Base-by-base conservation (phyloP, 2,888 invertebrate genomes). In the Nymphalis urticae region DNA sequence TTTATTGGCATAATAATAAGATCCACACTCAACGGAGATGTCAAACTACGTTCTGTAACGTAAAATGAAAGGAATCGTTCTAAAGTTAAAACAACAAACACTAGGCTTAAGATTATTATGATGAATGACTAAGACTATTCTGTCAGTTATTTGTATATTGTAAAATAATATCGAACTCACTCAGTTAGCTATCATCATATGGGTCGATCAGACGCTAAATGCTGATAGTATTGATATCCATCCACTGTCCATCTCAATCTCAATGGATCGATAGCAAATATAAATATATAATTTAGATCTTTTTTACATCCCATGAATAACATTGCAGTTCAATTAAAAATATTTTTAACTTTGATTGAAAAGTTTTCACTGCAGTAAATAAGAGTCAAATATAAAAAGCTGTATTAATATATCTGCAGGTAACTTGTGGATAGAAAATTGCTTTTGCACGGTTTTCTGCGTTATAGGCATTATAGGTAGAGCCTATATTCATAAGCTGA, bases 361-460 rank as follows among this genome's bases (percentile, higher is more conserved):
- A 62, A 66, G 27, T 56, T 56, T 58, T 42, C n/a, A 7, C 19
- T n/a, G 32, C 58, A 32, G 19, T 19, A 42, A 58, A 58, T 58
- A 51, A 42, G 32, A 50, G 16, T 54, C 48, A 16, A 53, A 64
- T 64, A 64, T 42, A 58, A 64, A 68, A 68, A 62, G 63, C 53
- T 42, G 59, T 75, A 74, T 75, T 76, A 77, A 79, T 76, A 76
- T 76, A 72, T 68, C 58, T 70, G 59, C 32, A 71, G 72, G 74
- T 75, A 80, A 77, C 76, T 76, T 76, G 73, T 75, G 72, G 73
- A 79, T 78, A 80, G 80, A 77, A 84, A 85, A 76, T 84, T 84
- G 83, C 81, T 83, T 81, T 79, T 79, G 80, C 79, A 79, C 76
- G 76, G 77, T 75, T 74, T 79, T 76, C 53, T 75, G 75, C 75